Base-by-base conservation (phyloP, 1,140 invertebrate genomes). In the Mizuhopecten yessoensis region DNA sequence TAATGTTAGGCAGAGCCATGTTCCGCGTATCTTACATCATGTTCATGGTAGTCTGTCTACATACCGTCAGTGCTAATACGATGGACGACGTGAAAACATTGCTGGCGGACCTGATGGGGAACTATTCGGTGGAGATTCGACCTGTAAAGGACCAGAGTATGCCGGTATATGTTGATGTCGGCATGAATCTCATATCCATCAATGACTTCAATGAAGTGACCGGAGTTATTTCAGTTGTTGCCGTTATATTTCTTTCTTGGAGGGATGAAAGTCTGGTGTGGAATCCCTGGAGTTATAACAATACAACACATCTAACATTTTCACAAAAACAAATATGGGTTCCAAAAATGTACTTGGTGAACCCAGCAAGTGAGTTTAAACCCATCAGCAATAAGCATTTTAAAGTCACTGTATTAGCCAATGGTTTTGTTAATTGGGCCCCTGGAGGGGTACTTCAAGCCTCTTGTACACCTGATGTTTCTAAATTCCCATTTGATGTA, bases 401-500 rank as follows among this genome's bases (percentile, higher is more conserved):
- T 20, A 33, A 49, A 36, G 49, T 57, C n/a, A 75, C 42, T 39
- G 87, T 86, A 15, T 13, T 11, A 0, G 15, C 34, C 33, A 86
- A 23, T 39, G 90, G 90, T 23, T 5, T 15, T 33, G 90, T 91
- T 20, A 15, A 20, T 10, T 86, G 87, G 49, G 10, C 20, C 29
- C 42, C 87, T 15, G 49, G 49, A 9, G 20, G 42, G 23, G 17
- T 88, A 15, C 29, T 88, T n/a, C 20, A 91, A 34, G 88, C 49
- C 7, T 33, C 33, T 23, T 91, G 90, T 39, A 10, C 23, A 23
- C 49, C 88, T 17, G 29, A 91, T 49, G 88, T 91, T 34, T 39
- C 42, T 33, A 39, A 91, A 36, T 91, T 91, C 39, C 90, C 90
- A n/a, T 91, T 91, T 86, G 90, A 91, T 15, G 7, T 10, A 34